These are phyloP conservation scores for Amphibalanus amphitrite DNA, from an alignment of 1,140 invertebrate genomes.

Conservation along the genomic window DNA sequence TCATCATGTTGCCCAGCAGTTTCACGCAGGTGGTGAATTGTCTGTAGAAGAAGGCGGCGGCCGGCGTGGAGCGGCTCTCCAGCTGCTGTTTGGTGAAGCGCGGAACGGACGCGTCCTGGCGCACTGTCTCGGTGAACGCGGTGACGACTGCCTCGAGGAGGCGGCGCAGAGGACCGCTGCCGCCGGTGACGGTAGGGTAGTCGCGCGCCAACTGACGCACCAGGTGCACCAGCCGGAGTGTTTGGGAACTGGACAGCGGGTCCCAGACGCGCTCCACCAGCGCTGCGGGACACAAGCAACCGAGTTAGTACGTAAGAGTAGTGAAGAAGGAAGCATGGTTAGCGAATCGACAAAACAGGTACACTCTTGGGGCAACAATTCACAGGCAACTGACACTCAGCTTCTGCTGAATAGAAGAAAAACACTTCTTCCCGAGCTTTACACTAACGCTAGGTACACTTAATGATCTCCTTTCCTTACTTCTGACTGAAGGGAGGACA, in stretches of 20 bases:
- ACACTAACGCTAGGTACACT: too few relatives aligned
- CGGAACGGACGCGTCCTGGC: neutral
- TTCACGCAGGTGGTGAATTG: neutral
- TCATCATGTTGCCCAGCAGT: conserved; percentile 2
- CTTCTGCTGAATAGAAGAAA: too few relatives aligned
- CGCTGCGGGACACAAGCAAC: neutral
- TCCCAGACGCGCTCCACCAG: neutral
- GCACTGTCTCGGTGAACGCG: neutral
- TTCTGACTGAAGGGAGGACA: too few relatives aligned
- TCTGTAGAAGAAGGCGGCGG: neutral
- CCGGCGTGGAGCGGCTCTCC: neutral
- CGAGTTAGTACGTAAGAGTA: too few relatives aligned
- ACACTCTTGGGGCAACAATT: too few relatives aligned
- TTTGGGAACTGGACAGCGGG: neutral
- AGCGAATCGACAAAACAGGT: too few relatives aligned
- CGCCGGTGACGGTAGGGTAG: neutral
- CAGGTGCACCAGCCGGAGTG: neutral
- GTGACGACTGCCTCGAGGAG: neutral
- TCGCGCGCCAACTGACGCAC: neutral
- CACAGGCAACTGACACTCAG: too few relatives aligned
- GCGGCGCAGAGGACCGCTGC: neutral
- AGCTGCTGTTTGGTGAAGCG: neutral
- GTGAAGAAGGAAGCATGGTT: too few relatives aligned
- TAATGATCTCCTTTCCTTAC: too few relatives aligned
- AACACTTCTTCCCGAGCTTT: too few relatives aligned